phyloP scores from a whole-genome alignment of 2,113 vertebrate species.

The Sarotherodon lohbergeri region DNA sequence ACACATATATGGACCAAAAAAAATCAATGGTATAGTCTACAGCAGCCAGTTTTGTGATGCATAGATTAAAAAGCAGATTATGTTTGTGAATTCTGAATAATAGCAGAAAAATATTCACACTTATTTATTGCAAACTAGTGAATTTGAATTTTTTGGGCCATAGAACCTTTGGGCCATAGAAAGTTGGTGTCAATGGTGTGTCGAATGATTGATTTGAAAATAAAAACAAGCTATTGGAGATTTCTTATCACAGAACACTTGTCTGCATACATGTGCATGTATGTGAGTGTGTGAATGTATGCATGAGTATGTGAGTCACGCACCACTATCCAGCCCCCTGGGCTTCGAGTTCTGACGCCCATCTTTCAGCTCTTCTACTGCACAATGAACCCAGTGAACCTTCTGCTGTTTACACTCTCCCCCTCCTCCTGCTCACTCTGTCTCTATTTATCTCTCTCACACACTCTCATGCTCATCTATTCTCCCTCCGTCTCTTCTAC shows the following conservation, averaged over 20 bases:
- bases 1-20: not conserved
- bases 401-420: slow-evolving; percentile 67
- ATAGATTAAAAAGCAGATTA: not conserved
- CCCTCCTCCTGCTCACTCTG: slow-evolving; percentile 45
- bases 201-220: slow-evolving; percentile 14
- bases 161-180: not conserved
- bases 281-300: slow-evolving; percentile 45
- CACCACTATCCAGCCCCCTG: slow-evolving; percentile 59
- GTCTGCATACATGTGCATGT: not conserved
- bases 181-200: not conserved
- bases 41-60: not conserved
- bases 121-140: not conserved
- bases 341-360: slow-evolving; percentile 65
- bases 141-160: not conserved
- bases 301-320: slow-evolving; percentile 66
- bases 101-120: not conserved
- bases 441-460: slow-evolving; percentile 60
- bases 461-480: slow-evolving; percentile 51
- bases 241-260: not conserved
- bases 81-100: not conserved
- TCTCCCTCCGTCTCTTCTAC: slow-evolving; percentile 29
- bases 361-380: slow-evolving; percentile 66
- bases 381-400: slow-evolving; percentile 69
- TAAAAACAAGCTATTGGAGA: slow-evolving; percentile 1
- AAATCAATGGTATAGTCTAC: not conserved